These are phyloP conservation scores for Melinopterus prodromus DNA, from an alignment of 2,888 invertebrate species.

Conservation along the genomic window DNA sequence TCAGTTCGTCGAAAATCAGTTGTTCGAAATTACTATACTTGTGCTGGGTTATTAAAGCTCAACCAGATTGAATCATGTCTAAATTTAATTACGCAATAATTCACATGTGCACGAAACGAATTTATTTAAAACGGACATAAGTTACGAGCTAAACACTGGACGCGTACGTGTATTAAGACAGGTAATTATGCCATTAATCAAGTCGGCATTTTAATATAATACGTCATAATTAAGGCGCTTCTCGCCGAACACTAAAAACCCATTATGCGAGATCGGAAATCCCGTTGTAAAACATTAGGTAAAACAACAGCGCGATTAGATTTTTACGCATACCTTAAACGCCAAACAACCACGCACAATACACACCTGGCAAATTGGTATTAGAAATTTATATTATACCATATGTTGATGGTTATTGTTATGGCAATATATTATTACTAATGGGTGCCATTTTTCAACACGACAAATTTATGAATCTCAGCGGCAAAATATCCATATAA, in stretches of 20 bases:
- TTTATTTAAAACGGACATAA: background rate
- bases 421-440: too few relatives aligned
- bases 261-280: constrained; percentile 21
- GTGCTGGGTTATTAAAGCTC: background rate
- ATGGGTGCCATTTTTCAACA: too few relatives aligned
- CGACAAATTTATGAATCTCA: too few relatives aligned
- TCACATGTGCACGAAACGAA: background rate
- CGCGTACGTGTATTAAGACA: background rate
- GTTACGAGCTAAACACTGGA: background rate
- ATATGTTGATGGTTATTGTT: too few relatives aligned
- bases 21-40: background rate
- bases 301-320: constrained; percentile 15
- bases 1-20: background rate
- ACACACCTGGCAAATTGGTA: background rate
- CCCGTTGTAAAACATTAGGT: constrained; percentile 23
- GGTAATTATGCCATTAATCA: constrained; percentile 24
- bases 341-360: background rate
- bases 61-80: constrained; percentile 4
- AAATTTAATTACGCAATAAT: background rate
- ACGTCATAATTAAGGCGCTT: constrained; percentile 19
- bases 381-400: too few relatives aligned
- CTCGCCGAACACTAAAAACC: constrained; percentile 23
- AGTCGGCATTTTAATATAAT: constrained; percentile 13
- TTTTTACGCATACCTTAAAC: background rate
- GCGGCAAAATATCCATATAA: too few relatives aligned